These are phyloP conservation scores for Tipula vernalis DNA, from an alignment of 2,888 invertebrate species.

Conservation along the genomic window DNA sequence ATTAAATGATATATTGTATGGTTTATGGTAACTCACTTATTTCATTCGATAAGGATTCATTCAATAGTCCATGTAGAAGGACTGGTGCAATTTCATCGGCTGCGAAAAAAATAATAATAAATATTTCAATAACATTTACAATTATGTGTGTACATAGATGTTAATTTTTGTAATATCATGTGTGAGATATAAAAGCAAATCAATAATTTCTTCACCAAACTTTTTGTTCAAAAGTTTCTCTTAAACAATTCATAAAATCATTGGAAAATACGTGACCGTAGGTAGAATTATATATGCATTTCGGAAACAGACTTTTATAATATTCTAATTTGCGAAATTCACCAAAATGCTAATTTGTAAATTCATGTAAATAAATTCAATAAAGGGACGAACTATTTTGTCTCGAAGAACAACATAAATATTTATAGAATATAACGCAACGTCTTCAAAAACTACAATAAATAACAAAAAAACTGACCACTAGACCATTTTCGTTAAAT, in stretches of 20 bases:
- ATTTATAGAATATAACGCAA: background rate
- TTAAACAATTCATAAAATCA: no score
- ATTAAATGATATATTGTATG: no score
- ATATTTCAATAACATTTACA: no score
- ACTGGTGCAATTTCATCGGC: background rate
- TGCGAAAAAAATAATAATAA: background rate
- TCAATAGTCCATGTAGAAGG: background rate
- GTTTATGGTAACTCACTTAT: background rate
- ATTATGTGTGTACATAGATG: no score
- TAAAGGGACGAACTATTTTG: background rate
- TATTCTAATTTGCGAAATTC: no score
- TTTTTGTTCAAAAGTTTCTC: no score
- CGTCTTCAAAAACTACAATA: background rate
- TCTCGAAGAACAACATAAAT: background rate
- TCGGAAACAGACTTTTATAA: no score
- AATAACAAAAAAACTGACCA: background rate
- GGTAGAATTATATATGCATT: no score
- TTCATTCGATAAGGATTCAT: background rate
- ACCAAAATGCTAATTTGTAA: no score
- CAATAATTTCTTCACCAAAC: background rate
- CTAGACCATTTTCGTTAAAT: background rate
- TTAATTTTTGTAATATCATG: no score
- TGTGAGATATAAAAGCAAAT: background rate
- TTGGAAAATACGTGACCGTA: no score
- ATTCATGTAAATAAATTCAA: background rate